A percentile compares a stretch with the other conserved stretches of the same genome.
phyloP scores from a whole-genome alignment of 2,888 invertebrate genomes.

The Ennomos erosarius region DNA sequence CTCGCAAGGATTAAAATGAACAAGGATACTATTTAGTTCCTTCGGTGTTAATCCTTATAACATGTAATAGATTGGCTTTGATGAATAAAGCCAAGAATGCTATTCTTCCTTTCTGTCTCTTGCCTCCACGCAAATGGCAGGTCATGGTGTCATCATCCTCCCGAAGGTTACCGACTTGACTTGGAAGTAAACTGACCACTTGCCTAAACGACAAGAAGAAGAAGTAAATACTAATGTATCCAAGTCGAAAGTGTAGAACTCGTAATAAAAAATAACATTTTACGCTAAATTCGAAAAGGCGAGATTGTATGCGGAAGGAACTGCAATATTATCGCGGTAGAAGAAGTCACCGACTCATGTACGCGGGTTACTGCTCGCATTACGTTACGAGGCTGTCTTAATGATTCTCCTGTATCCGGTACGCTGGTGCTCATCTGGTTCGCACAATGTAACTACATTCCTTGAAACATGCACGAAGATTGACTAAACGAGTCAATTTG shows the following conservation, averaged over 20 bases:
- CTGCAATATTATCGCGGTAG: constrained; percentile 7
- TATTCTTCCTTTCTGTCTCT: no score
- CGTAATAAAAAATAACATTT: no score
- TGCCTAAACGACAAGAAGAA: no score
- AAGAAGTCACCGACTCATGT: constrained; percentile 13
- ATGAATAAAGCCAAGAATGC: no score
- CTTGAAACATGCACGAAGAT: background rate
- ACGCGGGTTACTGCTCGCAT: constrained; percentile 31
- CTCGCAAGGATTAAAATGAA: constrained; percentile 22
- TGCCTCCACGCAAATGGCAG: no score
- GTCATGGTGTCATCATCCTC: no score
- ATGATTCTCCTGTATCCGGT: constrained; percentile 12
- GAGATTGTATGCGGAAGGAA: constrained; percentile 27
- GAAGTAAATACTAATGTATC: no score
- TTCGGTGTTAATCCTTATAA: background rate
- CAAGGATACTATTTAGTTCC: constrained; percentile 14
- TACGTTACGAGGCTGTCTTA: constrained; percentile 25
- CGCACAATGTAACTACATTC: background rate
- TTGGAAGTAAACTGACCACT: no score
- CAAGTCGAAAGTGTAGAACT: no score
- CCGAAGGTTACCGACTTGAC: no score
- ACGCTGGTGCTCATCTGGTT: background rate
- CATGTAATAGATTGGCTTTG: no score
- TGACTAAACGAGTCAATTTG: constrained; percentile 4
- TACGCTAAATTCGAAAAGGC: background rate